A percentile compares a stretch with the other conserved stretches of the same genome.
Conservation (phyloP, 2,113 vertebrate genomes). For the Hystrix cristata region DNA sequence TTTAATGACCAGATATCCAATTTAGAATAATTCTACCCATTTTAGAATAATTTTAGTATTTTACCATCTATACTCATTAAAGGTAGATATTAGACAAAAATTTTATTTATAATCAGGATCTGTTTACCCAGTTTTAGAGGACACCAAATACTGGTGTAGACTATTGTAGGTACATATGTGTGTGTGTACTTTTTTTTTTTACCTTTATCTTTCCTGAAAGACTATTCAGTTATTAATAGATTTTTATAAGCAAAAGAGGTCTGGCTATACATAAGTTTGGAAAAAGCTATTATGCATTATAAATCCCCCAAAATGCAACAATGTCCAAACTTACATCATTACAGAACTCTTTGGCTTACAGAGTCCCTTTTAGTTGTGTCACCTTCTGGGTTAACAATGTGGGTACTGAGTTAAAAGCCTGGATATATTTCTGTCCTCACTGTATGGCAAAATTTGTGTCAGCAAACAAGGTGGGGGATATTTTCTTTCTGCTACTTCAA, state of each 20-base stretch:
- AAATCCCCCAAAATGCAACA: neutral
- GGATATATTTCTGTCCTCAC: neutral
- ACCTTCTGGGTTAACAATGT: neutral
- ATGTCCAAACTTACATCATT: constrained; percentile 29
- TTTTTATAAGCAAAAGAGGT: constrained; percentile 3
- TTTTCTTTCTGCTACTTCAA: constrained; percentile 71
- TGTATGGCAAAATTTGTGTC: constrained; percentile 65
- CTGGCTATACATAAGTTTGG: neutral
- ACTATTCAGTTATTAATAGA: neutral
- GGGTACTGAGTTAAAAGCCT: constrained; percentile 34
- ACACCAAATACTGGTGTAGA: neutral
- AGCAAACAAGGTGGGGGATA: constrained; percentile 57
- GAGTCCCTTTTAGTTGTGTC: neutral
- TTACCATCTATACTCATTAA: neutral
- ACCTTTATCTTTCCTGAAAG: neutral
- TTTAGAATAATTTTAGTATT: neutral
- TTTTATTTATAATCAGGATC: neutral
- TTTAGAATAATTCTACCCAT: neutral
- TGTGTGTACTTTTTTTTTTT: neutral
- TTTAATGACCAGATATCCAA: neutral
- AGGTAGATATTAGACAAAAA: neutral
- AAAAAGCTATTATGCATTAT: neutral
- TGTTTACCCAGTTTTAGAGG: neutral
- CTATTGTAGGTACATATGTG: neutral
- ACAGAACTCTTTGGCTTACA: neutral